These are phyloP conservation scores for Phallusia fumigata DNA, from an alignment of 23 tunicate species.

Conservation along the genomic window DNA sequence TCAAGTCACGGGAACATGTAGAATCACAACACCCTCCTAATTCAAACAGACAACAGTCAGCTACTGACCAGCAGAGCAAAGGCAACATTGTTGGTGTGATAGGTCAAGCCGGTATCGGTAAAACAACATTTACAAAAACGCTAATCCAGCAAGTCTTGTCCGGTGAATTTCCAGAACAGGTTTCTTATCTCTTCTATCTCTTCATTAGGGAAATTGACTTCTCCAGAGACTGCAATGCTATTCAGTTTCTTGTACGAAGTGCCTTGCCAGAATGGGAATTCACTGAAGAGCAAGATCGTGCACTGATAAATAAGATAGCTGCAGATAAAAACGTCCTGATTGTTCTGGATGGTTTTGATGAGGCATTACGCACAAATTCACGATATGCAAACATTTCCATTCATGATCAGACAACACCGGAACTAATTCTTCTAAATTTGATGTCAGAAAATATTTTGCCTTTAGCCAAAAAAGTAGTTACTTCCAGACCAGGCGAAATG, in stretches of 20 bases:
- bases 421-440: neutral
- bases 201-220: neutral
- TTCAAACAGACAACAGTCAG: too few relatives aligned
- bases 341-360: neutral
- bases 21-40: neutral
- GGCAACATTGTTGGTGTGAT: neutral
- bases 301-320: neutral
- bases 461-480: neutral
- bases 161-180: neutral
- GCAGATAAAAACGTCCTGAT: neutral
- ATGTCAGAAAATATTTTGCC: neutral
- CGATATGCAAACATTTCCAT: neutral
- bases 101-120: constrained; percentile 5
- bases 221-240: neutral
- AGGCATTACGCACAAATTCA: neutral
- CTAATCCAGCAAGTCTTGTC: neutral
- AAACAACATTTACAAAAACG: neutral
- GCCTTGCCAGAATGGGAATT: neutral
- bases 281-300: neutral
- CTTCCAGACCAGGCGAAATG: neutral
- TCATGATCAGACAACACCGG: neutral
- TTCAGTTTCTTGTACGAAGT: neutral
- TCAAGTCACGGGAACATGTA: neutral
- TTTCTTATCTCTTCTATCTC: neutral
- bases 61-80: neutral